Evolutionary conservation across 2,797 vertebrate species (phyloP), one percentile per base, ranked within the genome.

Genomic region (Nothura maculosa): DNA sequence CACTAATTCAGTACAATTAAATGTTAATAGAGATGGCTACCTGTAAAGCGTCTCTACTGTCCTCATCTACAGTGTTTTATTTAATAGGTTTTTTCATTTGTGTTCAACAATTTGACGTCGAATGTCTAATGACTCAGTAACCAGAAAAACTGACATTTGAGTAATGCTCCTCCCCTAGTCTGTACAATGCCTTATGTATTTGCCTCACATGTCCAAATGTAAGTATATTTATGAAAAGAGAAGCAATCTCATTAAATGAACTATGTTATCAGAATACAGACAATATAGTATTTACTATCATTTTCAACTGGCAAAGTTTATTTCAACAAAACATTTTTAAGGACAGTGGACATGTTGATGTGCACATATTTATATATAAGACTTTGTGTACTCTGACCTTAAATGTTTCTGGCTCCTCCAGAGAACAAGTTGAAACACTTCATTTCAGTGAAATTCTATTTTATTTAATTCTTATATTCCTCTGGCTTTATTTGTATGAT

Each of bases 1-100:
- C 96, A 97, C 97, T 97, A 97, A 97, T 98, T 98, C 98, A 98
- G 98, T 98, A 98, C 96, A 98, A 98, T 74, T 98, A 97, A 98
- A 98, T 98, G 97, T 97, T 95, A 78, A 97, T 97, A 97, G 97
- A 98, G 97, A 98, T 98, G 97, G 97, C 97, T 98, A 97, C 97
- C 96, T 97, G 98, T 93, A 97, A 96, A 98, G 97, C 95, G 68
- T 97, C 98, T 98, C 97, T 98, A 98, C 98, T 98, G 98, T 98
- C 98, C 97, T 97, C 97, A 95, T 97, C 96, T 97, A 96, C 96
- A 78, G 70, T 27, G 60, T 88, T 93, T 94, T 93, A 80, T 62
- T 74, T 4, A 1, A 92, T 69, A 81, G 92, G 73, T 69, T 1
- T 0, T 91, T 91, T 72, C 84, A 43, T 91, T 96, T 64, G 88